A percentile compares a stretch with the other conserved stretches of the same genome.
Evolutionary conservation across 2,888 invertebrate species (phyloP).

Genomic region (Alloplasta piceator): DNA sequence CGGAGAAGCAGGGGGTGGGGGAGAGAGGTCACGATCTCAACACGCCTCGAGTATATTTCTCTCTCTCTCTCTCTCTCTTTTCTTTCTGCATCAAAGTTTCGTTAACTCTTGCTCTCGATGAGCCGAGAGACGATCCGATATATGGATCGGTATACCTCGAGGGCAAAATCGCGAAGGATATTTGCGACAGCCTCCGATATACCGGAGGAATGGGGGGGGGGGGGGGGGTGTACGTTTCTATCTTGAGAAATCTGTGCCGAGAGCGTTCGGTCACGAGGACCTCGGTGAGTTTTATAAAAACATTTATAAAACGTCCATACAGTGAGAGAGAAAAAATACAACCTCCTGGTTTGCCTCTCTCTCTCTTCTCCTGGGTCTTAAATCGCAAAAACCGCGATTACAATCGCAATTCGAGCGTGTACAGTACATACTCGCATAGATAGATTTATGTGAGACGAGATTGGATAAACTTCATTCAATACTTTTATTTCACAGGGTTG

Average conservation of each 20-base stretch:
- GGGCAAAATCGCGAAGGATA: slow-evolving; percentile 51
- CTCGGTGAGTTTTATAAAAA: slow-evolving; percentile 45
- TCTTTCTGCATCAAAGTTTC: not conserved
- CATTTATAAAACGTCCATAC: slow-evolving; percentile 39
- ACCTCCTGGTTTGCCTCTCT: slow-evolving; percentile 47
- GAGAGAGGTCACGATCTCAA: slow-evolving; percentile 38
- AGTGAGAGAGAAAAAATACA: slow-evolving; percentile 56
- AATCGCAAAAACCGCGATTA: slow-evolving; percentile 41
- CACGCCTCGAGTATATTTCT: slow-evolving; percentile 12
- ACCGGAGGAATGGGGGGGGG: not conserved
- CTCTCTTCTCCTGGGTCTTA: slow-evolving; percentile 10
- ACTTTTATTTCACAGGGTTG: too few relatives aligned
- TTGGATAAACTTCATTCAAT: too few relatives aligned
- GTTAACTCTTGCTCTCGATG: slow-evolving; percentile 10
- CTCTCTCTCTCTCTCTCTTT: not conserved
- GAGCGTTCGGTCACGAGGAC: slow-evolving; percentile 64
- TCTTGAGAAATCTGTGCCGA: slow-evolving; percentile 62
- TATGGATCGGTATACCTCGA: slow-evolving; percentile 48
- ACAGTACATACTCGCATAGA: not conserved
- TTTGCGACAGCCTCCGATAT: slow-evolving; percentile 30
- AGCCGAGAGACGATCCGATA: slow-evolving; percentile 55
- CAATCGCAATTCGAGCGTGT: slow-evolving; percentile 20
- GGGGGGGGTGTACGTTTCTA: slow-evolving; percentile 14
- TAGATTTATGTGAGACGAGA: slow-evolving; percentile 6
- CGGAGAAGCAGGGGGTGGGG: too few relatives aligned